Base-by-base conservation (phyloP, 2,113 vertebrate genomes). In the Gymnocephalus cernua region DNA sequence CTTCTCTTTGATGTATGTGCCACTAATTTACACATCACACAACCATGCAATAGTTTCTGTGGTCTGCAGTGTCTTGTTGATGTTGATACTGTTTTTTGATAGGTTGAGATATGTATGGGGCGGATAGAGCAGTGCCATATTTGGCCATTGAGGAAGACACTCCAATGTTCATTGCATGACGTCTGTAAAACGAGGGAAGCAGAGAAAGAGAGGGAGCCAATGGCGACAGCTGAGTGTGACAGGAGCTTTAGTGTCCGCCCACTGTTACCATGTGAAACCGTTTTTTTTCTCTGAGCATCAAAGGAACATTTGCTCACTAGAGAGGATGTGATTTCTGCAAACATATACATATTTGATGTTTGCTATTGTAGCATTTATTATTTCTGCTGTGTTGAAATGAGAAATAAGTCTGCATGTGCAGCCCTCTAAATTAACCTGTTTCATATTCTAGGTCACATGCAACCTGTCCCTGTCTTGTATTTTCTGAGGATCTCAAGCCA, bases 241-340 rank as follows among this genome's bases (percentile, higher is more conserved):
- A 93, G 86, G 45, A 73, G 77, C 54, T 19, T 80, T 82, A 61
- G 79, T 89, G 78, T 68, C 88, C 89, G 81, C 92, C 93, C 91
- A 86, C 93, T 93, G 93, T 94, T 94, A 94, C 93, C 92, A 94
- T 94, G 93, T 94, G 93, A 93, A 93, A 89, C 77, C 57, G 0
- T 61, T 87, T 89, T 88, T 82, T 81, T 86, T 53, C 57, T 63
- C 27, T 65, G 48, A 72, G 51, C 79, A 85, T 90, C 62, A 80
- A 87, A 84, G 48, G 59, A 85, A 85, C 62, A 65, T 66, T 82
- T 80, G 18, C 76, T 74, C 32, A 47, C 59, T 35, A 81, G 38
- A 41, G 65, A 86, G 51, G 58, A 73, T 61, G 71, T 50, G 68
- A 35, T 79, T 74, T 82, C n/a, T 70, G 35, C 1, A 1, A 50